Conservation (phyloP, 2,113 vertebrate genomes). For the Ceuthmochares aereus region DNA sequence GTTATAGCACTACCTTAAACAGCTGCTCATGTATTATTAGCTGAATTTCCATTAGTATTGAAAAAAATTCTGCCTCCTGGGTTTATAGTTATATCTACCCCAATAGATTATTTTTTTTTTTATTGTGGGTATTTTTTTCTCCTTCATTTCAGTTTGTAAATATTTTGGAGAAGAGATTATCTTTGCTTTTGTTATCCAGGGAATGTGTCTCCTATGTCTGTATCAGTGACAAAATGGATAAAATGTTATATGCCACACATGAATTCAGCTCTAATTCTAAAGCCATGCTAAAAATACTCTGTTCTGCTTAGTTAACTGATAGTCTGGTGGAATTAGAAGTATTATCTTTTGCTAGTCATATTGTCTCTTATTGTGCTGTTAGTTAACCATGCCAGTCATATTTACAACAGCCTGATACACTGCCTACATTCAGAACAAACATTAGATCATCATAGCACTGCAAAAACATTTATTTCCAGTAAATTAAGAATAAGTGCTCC, state of each 20-base stretch:
- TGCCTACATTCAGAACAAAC: background rate
- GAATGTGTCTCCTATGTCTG: rapidly evolving
- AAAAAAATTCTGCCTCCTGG: background rate
- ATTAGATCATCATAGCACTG: background rate
- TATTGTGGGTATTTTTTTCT: background rate
- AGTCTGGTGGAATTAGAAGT: background rate
- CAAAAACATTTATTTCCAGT: background rate
- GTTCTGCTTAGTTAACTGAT: background rate
- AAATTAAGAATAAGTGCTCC: background rate
- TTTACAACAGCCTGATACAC: background rate
- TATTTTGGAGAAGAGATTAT: background rate
- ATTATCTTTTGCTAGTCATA: background rate
- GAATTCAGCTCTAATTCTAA: background rate
- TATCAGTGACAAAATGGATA: background rate
- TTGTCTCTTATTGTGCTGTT: background rate
- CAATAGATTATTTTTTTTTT: background rate
- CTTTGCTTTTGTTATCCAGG: rapidly evolving
- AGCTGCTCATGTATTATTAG: background rate
- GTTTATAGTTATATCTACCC: background rate
- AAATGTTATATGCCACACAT: rapidly evolving
- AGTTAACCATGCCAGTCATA: background rate
- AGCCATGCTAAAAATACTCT: background rate
- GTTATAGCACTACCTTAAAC: background rate
- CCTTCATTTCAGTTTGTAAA: background rate
- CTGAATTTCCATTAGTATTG: background rate